phyloP scores from a whole-genome alignment of 1,140 invertebrate genomes.

The Grapholita molesta region DNA sequence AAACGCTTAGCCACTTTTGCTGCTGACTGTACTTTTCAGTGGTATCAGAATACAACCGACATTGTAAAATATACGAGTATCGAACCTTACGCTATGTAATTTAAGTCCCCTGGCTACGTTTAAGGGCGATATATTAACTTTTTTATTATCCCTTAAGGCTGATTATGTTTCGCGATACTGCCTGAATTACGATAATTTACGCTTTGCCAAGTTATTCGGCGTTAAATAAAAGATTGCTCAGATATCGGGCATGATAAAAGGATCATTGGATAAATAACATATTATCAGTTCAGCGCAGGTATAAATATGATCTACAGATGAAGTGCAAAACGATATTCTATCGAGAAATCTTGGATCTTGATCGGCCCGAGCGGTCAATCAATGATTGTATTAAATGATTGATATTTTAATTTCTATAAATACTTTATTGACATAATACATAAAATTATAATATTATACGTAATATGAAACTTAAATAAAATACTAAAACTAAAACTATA shows the following conservation, averaged over 20 bases:
- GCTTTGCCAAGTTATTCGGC: neutral
- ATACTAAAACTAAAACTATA: too few species aligned
- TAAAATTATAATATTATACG: too few species aligned
- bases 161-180: conserved; percentile 4
- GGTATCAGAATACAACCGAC: neutral
- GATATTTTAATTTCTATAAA: too few species aligned
- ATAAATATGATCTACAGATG: too few species aligned
- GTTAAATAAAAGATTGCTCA: neutral
- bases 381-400: too few species aligned
- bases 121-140: neutral
- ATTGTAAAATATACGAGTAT: neutral
- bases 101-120: neutral
- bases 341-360: too few species aligned
- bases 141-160: neutral
- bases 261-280: neutral
- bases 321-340: too few species aligned
- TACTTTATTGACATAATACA: too few species aligned
- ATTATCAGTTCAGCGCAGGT: neutral
- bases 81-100: neutral
- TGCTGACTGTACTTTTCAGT: too few species aligned
- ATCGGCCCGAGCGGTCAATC: too few species aligned
- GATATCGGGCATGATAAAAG: neutral
- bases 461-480: too few species aligned
- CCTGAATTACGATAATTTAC: neutral
- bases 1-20: too few species aligned